Evolutionary conservation across 2,888 invertebrate species (phyloP), one percentile per base, ranked within the genome.

Genomic region (Steinernema scapterisci): DNA sequence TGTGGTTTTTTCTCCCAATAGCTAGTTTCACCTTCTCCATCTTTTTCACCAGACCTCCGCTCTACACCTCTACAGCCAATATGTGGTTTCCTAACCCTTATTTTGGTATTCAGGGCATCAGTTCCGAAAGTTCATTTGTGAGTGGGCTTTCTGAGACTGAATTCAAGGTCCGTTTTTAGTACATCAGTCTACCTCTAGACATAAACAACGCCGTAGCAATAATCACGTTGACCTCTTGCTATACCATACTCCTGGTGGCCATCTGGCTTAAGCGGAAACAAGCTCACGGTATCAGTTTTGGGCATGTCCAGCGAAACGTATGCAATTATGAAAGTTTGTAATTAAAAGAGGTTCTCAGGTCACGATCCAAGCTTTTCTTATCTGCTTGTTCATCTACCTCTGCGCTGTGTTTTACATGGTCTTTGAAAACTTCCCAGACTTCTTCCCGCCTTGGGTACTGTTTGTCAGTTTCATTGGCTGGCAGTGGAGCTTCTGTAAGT

Each of bases 201-300:
- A 25, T 44, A n/a, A 73, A 73, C 63, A 73, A 73, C 56, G 25
- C 38, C 9, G n/a, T 63, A 2, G 19, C 56, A 1, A 43, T 73
- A 11, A 43, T 44, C 0, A 43, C 56, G 2, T 27, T 73, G 25
- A 38, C 45, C 2, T 7, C 25, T 25, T 19, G 31, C 43, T 73
- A 73, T 16, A 43, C 44, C 1, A 16, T 25, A 23, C 54, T 73
- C 21, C n/a, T 52, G 0, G 11, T 73, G 6, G 63, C 38, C 38
- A 63, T 73, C 1, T 73, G 63, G 63, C 27, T 25, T 25, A 63
- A 31, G 19, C 27, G 31, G 23, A 25, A 27, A 1, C 1, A 13
- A 9, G 23, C 27, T 63, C 44, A n/a, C 1, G 46, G 43, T 13
- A n/a, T 44, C 19, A 11, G 19, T 9, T 19, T 71, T 38, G 16